Percentiles rank a stretch among this genome's conserved stretches.
These are phyloP conservation scores for Phataginus tetradactyla DNA, from an alignment of 2,797 vertebrate species.

Conservation along the genomic window DNA sequence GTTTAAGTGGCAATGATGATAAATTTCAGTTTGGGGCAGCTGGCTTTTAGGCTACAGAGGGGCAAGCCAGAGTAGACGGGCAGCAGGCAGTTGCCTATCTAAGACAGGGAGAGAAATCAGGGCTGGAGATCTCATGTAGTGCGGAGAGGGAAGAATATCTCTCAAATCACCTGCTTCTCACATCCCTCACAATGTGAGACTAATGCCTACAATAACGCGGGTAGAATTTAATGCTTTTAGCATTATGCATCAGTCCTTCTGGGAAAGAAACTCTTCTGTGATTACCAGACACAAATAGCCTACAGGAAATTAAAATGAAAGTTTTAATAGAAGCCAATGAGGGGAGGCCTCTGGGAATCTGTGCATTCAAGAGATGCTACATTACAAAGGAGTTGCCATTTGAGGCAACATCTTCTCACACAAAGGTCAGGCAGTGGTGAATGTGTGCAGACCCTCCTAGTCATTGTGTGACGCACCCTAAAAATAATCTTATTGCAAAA, in stretches of 20 bases:
- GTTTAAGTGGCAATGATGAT: neutral
- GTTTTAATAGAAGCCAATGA: neutral
- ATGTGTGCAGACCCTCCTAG: neutral
- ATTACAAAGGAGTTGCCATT: neutral
- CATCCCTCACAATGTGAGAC: neutral
- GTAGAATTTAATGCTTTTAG: neutral
- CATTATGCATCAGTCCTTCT: neutral
- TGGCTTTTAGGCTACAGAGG: neutral
- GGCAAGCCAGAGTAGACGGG: neutral
- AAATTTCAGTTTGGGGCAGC: neutral
- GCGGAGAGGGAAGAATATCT: neutral
- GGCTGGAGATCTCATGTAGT: neutral
- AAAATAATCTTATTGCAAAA: neutral
- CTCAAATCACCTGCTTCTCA: neutral
- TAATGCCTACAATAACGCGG: neutral
- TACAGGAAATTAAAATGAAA: constrained; percentile 27
- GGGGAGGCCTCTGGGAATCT: neutral
- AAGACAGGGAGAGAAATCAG: neutral
- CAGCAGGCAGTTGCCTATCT: neutral
- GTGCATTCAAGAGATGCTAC: neutral
- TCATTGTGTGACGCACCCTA: neutral
- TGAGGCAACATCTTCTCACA: neutral
- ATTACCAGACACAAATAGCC: neutral
- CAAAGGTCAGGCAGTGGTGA: neutral
- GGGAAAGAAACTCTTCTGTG: neutral